These are phyloP conservation scores for Oncorhynchus tshawytscha DNA, from an alignment of 2,113 vertebrate genomes.

Conservation along the genomic window DNA sequence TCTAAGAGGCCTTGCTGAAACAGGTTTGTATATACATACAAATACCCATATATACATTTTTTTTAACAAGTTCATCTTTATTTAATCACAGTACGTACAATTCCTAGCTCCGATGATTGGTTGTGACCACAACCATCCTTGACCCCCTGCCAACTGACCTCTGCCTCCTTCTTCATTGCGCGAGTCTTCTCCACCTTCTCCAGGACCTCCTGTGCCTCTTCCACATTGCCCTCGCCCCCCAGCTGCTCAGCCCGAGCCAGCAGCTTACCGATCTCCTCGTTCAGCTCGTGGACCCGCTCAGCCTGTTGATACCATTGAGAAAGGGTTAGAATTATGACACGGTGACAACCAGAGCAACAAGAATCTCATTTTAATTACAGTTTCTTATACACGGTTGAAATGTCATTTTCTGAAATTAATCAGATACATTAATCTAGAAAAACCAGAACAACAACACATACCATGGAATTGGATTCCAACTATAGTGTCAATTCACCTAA, in stretches of 20 bases:
- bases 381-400: not conserved
- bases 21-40: too few relatives aligned
- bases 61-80: not conserved
- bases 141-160: conserved; percentile 74
- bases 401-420: not conserved
- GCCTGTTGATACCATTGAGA: conserved; percentile 72
- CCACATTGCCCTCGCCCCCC: conserved; percentile 95
- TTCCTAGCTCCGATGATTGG: not conserved
- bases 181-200: conserved; percentile 97
- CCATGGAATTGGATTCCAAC: not conserved
- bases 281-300: conserved; percentile 95
- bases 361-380: not conserved
- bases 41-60: too few relatives aligned
- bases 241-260: conserved; percentile 94
- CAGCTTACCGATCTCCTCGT: conserved; percentile 98
- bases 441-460: not conserved
- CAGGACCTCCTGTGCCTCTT: conserved; percentile 95
- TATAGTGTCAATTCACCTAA: not conserved
- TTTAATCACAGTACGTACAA: not conserved
- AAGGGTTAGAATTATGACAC: not conserved
- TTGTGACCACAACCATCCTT: not conserved
- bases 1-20: too few relatives aligned
- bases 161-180: conserved; percentile 92
- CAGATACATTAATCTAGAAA: not conserved
- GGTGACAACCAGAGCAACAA: not conserved